Base-by-base conservation (phyloP, 1,140 invertebrate genomes). In the Leptinotarsa texana region DNA sequence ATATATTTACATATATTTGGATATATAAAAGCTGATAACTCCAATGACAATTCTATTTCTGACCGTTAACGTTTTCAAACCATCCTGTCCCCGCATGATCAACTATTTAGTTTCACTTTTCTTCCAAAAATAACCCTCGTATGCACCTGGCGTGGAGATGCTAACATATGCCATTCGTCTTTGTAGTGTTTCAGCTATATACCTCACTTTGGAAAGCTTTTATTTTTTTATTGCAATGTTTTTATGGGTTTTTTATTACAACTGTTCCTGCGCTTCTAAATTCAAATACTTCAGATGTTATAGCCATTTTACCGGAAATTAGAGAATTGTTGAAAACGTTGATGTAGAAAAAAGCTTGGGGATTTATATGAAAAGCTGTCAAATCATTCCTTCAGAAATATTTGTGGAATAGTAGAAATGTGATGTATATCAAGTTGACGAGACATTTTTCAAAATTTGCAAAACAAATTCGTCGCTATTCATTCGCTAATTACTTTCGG, bases 151-250 rank as follows among this genome's bases (percentile, higher is more conserved):
- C 69, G 33, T 68, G 22, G 69, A 49, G 22, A 61, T 24, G 57
- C 22, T n/a, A 49, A n/a, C 69, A 71, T 71, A 42, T 71, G 69
- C 61, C 69, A 71, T 71, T 71, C 33, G 69, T 71, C 69, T 71
- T 71, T 71, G 69, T 71, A 49, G 57, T 71, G 48, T 71, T 71
- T n/a, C 21, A 49, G 24, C 49, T 71, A 24, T 51, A 69, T 24
- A 61, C 57, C 69, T 57, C 51, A 57, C 51, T 57, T 18, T 57
- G 18, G 13, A 42, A 67, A 42, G 4, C 65, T 6, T 17, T n/a
- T 11, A 27, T 67, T 67, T 67, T 17, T 24, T 67, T 27, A 27
- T 67, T 27, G 22, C 65, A 42, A 24, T 42, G 65, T 67, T 67
- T 18, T 67, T 67, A 22, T 67, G 8, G 63, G 24, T 67, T 22